phyloP scores from a whole-genome alignment of 2,797 vertebrate genomes.

The Oophaga sylvatica region DNA sequence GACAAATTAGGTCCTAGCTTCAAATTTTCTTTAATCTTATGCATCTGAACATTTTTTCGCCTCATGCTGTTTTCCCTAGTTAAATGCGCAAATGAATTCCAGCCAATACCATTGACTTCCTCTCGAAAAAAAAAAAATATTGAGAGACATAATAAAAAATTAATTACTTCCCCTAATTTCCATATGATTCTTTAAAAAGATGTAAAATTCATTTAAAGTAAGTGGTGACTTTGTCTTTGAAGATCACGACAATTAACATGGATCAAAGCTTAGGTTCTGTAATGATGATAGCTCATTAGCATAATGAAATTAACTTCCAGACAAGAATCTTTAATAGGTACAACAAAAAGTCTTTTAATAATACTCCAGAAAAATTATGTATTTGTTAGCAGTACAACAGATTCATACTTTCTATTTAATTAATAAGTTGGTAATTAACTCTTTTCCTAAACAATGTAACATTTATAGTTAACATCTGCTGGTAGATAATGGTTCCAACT shows the following conservation, averaged over 20 bases:
- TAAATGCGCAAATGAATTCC: slow-evolving; percentile 92
- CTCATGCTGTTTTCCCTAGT: slow-evolving; percentile 87
- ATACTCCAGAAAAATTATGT: slow-evolving; percentile 98
- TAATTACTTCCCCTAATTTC: slow-evolving; percentile 99
- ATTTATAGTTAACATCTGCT: slow-evolving; percentile 80
- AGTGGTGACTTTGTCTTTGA: slow-evolving; percentile 99
- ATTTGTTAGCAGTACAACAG: slow-evolving; percentile 97
- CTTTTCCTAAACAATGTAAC: slow-evolving; percentile 81
- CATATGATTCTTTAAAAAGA: slow-evolving; percentile 98
- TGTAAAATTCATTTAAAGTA: slow-evolving; percentile 99
- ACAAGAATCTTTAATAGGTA: slow-evolving; percentile 99
- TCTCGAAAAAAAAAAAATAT: slow-evolving; percentile 87
- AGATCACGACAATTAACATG: slow-evolving; percentile 98
- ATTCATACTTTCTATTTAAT: slow-evolving; percentile 97
- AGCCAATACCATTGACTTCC: slow-evolving; percentile 87
- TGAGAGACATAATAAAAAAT: slow-evolving; percentile 99
- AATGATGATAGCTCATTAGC: slow-evolving; percentile 98
- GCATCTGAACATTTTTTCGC: slow-evolving; percentile 87
- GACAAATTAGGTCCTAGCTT: slow-evolving; percentile 95
- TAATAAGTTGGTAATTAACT: slow-evolving; percentile 98
- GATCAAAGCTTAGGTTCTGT: slow-evolving; percentile 99
- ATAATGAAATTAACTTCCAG: slow-evolving; percentile 99
- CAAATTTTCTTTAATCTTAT: slow-evolving; percentile 97
- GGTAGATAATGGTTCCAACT: slow-evolving; percentile 74
- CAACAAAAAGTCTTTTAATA: slow-evolving; percentile 95